Conservation (phyloP, 2,797 vertebrate genomes). For the Adelosebastes latens region DNA sequence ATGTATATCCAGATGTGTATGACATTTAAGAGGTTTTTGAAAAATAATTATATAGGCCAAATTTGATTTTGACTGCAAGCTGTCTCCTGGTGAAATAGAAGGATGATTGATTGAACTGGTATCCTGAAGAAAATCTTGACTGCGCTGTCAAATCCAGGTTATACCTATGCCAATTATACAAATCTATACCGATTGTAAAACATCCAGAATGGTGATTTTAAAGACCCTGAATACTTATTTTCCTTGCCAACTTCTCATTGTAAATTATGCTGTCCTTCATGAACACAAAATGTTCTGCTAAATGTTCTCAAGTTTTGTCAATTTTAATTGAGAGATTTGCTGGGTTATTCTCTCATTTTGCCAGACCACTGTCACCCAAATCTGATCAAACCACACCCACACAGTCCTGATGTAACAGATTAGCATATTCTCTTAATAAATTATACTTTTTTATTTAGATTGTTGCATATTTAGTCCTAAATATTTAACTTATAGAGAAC, state of each 20-base stretch:
- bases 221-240: not conserved
- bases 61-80: not conserved
- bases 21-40: not conserved
- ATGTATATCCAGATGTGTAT: not conserved
- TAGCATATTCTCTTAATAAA: not conserved
- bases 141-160: not conserved
- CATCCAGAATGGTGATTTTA: not conserved
- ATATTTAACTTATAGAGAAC: not conserved
- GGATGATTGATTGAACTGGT: not conserved
- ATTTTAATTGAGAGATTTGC: not conserved
- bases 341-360: too few relatives aligned
- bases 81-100: not conserved
- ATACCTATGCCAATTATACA: not conserved
- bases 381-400: not conserved
- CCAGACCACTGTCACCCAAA: not conserved
- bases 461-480: not conserved
- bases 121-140: not conserved
- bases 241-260: not conserved
- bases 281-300: not conserved
- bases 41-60: not conserved
- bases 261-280: not conserved
- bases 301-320: not conserved
- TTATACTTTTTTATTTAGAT: not conserved
- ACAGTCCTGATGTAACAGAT: not conserved
- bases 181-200: not conserved